Evolutionary conservation across 1,140 invertebrate genomes (phyloP), one percentile per base, ranked within the genome.

Genomic region (Marisa cornuarietis): DNA sequence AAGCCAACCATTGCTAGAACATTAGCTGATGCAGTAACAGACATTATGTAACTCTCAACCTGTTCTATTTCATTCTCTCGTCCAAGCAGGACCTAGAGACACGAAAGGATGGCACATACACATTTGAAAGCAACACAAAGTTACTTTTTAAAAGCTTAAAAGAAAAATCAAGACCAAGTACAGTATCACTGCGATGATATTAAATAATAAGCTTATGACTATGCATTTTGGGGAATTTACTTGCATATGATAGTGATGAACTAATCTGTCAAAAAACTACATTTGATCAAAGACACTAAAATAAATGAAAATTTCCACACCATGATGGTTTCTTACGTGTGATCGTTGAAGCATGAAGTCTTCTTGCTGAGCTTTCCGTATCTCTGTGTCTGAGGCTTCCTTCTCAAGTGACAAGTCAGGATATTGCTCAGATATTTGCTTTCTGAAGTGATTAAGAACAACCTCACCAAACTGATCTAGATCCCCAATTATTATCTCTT

Each of bases 301-400:
- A 9, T 58, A 58, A 14, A 58, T 58, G 9, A 58, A 58, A 58
- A 42, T 6, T 42, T 58, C 54, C 11, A 58, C 11, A 58, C 54
- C 11, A 58, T 58, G 11, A 58, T 58, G 16, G 16, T 58, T 42
- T 58, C n/a, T 31, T 71, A 85, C 83, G 81, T 83, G 79, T 31
- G 83, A 83, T 61, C 85, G 72, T 52, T 83, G 83, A 42, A 83
- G n/a, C 79, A 86, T 83, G 81, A 86, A 86, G 58, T 81, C 83
- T 65, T 83, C 80, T 26, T 86, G 85, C 51, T 85, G 79, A 52
- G 71, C 51, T n/a, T 54, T 51, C 24, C 78, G 65, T 8, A 80
- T 79, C 24, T 85, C 83, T n/a, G 63, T 74, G n/a, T 79, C 31
- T 18, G 58, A 81, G 42, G 79, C 74, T 22, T 82, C 79, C 61